Evolutionary conservation across 2,113 vertebrate species (phyloP).

Genomic region (Cairina moschata): DNA sequence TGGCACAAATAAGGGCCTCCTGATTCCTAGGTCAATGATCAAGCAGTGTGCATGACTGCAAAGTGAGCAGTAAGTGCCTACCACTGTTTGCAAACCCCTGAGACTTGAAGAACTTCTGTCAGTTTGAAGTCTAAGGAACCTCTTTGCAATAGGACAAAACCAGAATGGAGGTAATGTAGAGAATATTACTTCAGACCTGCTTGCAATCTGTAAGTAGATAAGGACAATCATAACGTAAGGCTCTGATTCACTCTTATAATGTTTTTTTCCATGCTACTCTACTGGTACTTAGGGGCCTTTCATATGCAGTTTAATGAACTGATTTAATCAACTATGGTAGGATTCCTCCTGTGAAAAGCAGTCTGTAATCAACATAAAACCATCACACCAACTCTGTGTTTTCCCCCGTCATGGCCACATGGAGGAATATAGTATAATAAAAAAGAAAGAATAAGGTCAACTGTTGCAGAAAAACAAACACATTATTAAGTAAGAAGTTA

Average conservation of each 20-base stretch:
- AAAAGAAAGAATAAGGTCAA: neutral
- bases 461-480: neutral
- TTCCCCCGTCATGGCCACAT: neutral
- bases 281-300: neutral
- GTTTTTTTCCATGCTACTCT: neutral
- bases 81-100: neutral
- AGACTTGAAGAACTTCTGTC: neutral
- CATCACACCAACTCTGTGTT: neutral
- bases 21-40: neutral
- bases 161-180: neutral
- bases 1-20: rapidly evolving
- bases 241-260: neutral
- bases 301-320: neutral
- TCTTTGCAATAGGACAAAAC: neutral
- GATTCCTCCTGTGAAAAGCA: neutral
- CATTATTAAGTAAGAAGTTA: neutral
- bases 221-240: neutral
- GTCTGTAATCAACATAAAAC: neutral
- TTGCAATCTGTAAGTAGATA: neutral
- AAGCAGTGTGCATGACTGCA: rapidly evolving
- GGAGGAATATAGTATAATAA: neutral
- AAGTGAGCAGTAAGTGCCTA: neutral
- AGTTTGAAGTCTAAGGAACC: neutral
- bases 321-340: neutral
- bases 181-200: neutral